Percentiles rank a stretch among this genome's conserved stretches.
These are phyloP conservation scores for Potamilus streckersoni DNA, from an alignment of 1,140 invertebrate species.

Conservation along the genomic window DNA sequence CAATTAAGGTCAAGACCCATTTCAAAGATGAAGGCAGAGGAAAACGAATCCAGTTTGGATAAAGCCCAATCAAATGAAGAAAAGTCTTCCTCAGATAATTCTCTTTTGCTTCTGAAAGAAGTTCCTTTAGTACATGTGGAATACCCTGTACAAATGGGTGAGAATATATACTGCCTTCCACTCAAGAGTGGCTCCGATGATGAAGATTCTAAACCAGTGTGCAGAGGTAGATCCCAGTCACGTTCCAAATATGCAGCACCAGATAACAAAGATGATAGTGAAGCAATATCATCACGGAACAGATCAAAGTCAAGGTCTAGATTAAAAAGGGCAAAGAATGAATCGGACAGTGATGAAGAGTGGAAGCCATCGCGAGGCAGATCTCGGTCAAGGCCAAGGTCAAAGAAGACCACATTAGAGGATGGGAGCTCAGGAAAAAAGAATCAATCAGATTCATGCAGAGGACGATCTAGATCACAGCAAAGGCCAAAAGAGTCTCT, in stretches of 20 bases:
- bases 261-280: not conserved
- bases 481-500: not conserved
- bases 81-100: too few relatives aligned
- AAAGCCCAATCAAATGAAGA: too few relatives aligned
- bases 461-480: not conserved
- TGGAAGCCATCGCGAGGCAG: too few relatives aligned
- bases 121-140: not conserved
- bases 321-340: not conserved
- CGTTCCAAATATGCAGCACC: not conserved
- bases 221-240: constrained; percentile 4
- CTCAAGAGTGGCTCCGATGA: constrained; percentile 16
- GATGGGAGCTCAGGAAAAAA: too few relatives aligned
- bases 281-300: too few relatives aligned
- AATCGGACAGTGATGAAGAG: not conserved
- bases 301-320: constrained; percentile 1
- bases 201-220: constrained; percentile 1
- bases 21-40: not conserved
- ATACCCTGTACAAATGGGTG: constrained; percentile 1
- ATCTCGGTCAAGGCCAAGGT: too few relatives aligned
- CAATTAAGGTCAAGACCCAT: too few relatives aligned
- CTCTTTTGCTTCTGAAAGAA: too few relatives aligned
- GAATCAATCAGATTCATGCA: not conserved
- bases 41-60: not conserved
- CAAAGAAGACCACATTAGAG: too few relatives aligned
- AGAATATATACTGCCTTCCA: constrained; percentile 9